Conservation (phyloP, 2,888 invertebrate species). For the Melitaea athalia region DNA sequence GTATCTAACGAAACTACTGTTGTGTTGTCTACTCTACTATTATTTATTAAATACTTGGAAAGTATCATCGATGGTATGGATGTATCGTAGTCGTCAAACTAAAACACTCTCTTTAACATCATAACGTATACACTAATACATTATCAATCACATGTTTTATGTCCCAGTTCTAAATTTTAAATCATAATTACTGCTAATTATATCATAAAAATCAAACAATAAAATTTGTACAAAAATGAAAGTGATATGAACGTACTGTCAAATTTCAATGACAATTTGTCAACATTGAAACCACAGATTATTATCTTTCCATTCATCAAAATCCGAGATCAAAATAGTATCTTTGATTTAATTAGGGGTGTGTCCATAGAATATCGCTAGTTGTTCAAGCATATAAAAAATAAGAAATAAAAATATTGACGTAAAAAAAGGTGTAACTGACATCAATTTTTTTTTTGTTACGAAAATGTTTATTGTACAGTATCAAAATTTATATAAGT, state of each 20-base stretch:
- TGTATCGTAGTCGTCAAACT: constrained; percentile 12
- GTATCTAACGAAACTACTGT: constrained; percentile 4
- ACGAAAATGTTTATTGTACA: not conserved
- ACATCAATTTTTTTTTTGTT: not conserved
- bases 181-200: not conserved
- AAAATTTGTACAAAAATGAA: not conserved
- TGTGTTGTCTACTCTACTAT: not conserved
- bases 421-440: too few species aligned
- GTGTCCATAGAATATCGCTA: not conserved
- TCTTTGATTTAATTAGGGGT: not conserved
- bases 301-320: too few species aligned
- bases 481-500: not conserved
- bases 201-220: not conserved
- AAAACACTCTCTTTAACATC: constrained; percentile 12
- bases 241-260: not conserved
- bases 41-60: constrained; percentile 9
- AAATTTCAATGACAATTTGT: constrained; percentile 8
- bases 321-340: not conserved
- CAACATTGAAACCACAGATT: constrained; percentile 1
- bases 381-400: not conserved
- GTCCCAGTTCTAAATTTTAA: not conserved
- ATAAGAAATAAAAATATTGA: too few species aligned
- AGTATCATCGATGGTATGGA: constrained; percentile 18
- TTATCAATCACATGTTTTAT: not conserved
- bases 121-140: constrained; percentile 7